Conservation (phyloP, 2,113 vertebrate genomes). For the Hassar affinis region DNA sequence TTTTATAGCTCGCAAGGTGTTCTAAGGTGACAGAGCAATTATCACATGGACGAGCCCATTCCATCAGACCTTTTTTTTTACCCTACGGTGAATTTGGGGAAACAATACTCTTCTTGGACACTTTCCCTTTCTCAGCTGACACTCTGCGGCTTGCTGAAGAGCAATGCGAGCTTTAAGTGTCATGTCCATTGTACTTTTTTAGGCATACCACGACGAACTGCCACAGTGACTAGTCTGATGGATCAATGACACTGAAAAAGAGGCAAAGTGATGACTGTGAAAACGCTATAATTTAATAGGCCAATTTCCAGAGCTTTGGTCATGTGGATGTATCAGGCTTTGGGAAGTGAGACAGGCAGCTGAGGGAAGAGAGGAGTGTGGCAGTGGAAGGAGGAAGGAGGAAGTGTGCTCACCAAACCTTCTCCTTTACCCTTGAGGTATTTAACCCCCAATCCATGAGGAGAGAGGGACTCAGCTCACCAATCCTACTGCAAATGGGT, state of each 20-base stretch:
- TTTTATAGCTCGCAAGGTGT: slow-evolving; percentile 1
- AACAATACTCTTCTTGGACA: slow-evolving; percentile 17
- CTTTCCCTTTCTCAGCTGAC: slow-evolving; percentile 7
- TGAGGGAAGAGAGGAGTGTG: slow-evolving; percentile 23
- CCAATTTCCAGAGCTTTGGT: slow-evolving; percentile 77
- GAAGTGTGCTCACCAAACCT: not conserved
- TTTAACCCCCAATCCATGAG: not conserved
- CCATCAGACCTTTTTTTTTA: not conserved
- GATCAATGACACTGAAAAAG: slow-evolving; percentile 64
- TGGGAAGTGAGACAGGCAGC: slow-evolving; percentile 54
- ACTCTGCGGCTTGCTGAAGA: not conserved
- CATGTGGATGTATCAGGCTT: slow-evolving; percentile 70
- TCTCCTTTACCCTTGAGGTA: not conserved
- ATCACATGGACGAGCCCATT: not conserved
- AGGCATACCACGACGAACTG: slow-evolving; percentile 78
- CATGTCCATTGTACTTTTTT: slow-evolving; percentile 54
- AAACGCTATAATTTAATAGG: slow-evolving; percentile 83
- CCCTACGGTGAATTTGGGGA: not conserved
- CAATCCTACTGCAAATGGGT: not conserved
- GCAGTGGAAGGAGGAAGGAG: not conserved
- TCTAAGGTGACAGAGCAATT: not conserved
- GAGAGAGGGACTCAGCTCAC: not conserved
- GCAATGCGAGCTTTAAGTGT: slow-evolving; percentile 48
- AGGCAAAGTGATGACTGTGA: slow-evolving; percentile 65
- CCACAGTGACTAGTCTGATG: slow-evolving; percentile 76